These are phyloP conservation scores for Melanerpes aurifrons DNA, from an alignment of 2,113 vertebrate genomes.

Conservation along the genomic window DNA sequence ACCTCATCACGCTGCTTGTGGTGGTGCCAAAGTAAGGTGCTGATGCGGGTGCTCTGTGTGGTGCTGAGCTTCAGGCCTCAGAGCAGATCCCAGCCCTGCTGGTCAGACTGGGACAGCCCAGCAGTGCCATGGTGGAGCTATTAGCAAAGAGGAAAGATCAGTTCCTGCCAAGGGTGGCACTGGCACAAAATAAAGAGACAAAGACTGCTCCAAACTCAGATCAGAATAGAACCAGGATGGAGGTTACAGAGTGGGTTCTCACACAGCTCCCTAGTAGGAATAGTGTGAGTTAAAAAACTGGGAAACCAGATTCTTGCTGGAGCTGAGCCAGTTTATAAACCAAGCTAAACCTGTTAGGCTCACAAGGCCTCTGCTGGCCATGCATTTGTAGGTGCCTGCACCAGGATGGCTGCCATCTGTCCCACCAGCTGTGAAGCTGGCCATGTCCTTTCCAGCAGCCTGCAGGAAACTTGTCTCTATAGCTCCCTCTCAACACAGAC, in stretches of 20 bases:
- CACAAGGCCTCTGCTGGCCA: not conserved
- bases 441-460: not conserved
- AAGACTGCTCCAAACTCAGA: not conserved
- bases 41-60: accelerated
- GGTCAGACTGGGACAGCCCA: not conserved
- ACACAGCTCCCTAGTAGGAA: not conserved
- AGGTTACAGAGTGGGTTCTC: not conserved
- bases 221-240: not conserved
- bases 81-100: accelerated
- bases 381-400: not conserved
- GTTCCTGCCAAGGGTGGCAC: not conserved
- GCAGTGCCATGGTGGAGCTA: not conserved
- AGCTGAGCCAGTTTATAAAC: not conserved
- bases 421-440: not conserved
- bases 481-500: not conserved
- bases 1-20: slow-evolving; percentile 92
- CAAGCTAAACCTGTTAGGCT: not conserved
- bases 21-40: slow-evolving; percentile 88
- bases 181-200: not conserved
- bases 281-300: not conserved
- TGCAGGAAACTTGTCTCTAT: not conserved
- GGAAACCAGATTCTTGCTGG: not conserved
- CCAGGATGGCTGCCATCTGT: not conserved
- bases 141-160: not conserved
- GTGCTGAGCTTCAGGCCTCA: not conserved